Conservation (phyloP, 2,113 vertebrate genomes). For the Sylvia atricapilla region DNA sequence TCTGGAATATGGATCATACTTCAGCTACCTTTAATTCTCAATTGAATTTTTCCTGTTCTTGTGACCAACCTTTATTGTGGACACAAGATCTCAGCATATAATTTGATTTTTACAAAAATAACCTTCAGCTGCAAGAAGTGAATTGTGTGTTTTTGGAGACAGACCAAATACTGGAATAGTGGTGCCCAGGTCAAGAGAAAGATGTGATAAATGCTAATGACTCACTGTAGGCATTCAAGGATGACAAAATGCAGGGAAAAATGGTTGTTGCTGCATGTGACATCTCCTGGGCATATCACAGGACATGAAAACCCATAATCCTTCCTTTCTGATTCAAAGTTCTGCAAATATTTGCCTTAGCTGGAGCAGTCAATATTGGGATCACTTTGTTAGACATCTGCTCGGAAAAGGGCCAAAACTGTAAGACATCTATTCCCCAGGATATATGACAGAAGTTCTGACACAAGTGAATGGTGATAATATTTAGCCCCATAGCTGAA, state of each 20-base stretch:
- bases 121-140: not conserved
- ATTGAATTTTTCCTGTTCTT: not conserved
- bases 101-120: not conserved
- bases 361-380: not conserved
- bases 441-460: not conserved
- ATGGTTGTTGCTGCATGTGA: not conserved
- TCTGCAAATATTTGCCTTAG: not conserved
- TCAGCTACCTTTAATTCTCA: not conserved
- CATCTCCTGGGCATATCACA: not conserved
- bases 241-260: not conserved
- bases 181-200: not conserved
- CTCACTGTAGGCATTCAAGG: not conserved
- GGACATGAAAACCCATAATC: not conserved
- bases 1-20: not conserved
- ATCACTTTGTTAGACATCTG: not conserved
- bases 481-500: not conserved
- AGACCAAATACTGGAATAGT: not conserved
- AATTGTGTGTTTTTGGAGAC: not conserved
- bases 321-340: not conserved
- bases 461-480: not conserved
- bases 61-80: not conserved
- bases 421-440: not conserved
- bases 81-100: not conserved
- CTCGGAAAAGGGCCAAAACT: not conserved
- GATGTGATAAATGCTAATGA: not conserved